A percentile compares a stretch with the other conserved stretches of the same genome.
phyloP scores from a whole-genome alignment of 2,888 invertebrate species.

The Dynastes hyllus region DNA sequence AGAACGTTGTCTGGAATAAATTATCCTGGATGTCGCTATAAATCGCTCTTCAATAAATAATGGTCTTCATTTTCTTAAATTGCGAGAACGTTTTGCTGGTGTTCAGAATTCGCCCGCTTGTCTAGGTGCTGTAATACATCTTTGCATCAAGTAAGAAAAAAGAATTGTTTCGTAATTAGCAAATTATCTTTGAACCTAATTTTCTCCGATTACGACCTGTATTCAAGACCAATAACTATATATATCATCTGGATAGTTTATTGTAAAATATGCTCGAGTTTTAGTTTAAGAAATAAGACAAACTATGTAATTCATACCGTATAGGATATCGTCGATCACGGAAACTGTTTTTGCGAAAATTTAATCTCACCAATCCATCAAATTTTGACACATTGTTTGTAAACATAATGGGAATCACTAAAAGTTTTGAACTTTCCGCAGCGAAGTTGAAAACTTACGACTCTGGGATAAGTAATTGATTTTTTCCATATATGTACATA shows the following conservation, averaged over 20 bases:
- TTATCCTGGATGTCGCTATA: background rate
- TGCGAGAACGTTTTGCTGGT: background rate
- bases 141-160: no score
- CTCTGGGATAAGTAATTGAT: no score
- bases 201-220: no score
- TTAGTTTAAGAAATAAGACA: no score
- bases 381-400: constrained; percentile 21
- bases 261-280: no score
- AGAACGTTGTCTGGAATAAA: no score
- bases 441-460: constrained; percentile 3
- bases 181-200: no score
- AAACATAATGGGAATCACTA: constrained; percentile 16
- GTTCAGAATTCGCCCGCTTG: background rate
- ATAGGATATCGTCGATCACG: background rate
- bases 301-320: no score
- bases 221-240: no score
- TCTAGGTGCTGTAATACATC: background rate
- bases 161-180: no score
- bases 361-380: constrained; percentile 19
- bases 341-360: background rate
- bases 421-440: background rate
- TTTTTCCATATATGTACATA: no score
- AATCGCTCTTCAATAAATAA: background rate
- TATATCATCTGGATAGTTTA: no score
- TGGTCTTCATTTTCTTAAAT: background rate